These are phyloP conservation scores for Hololepta plana DNA, from an alignment of 2,888 invertebrate genomes.

Conservation along the genomic window DNA sequence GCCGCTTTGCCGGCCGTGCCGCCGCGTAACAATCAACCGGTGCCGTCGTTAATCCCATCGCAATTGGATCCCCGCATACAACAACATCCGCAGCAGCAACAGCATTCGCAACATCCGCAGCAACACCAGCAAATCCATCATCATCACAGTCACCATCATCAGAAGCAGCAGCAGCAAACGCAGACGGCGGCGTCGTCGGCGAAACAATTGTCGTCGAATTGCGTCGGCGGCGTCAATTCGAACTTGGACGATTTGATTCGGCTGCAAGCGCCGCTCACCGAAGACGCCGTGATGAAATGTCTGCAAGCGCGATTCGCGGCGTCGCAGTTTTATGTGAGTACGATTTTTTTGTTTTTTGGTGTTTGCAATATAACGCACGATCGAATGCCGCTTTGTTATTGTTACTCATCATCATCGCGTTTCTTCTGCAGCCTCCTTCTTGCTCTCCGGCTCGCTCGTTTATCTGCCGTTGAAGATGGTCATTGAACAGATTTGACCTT, in stretches of 20 bases:
- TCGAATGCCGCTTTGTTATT: too few relatives aligned
- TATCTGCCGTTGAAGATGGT: constrained; percentile 9
- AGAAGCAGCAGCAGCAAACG: constrained; percentile 14
- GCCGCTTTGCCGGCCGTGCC: constrained; percentile 23
- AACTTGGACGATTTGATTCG: constrained; percentile 84
- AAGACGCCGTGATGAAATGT: constrained; percentile 83
- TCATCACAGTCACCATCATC: constrained; percentile 12
- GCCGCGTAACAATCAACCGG: constrained; percentile 18
- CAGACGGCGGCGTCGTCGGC: constrained; percentile 22
- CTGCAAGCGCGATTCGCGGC: constrained; percentile 78
- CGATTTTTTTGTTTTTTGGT: constrained; percentile 5
- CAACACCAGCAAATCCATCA: constrained; percentile 11
- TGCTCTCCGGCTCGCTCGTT: too few relatives aligned
- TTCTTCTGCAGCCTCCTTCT: too few relatives aligned
- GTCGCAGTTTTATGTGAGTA: constrained; percentile 74
- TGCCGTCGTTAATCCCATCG: constrained; percentile 7
- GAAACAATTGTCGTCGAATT: too few relatives aligned
- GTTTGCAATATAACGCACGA: too few relatives aligned
- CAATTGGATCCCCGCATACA: constrained; percentile 12
- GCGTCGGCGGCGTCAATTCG: too few relatives aligned
- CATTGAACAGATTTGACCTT: constrained; percentile 22
- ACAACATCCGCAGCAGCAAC: constrained; percentile 1
- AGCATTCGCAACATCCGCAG: constrained; percentile 9
- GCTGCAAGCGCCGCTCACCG: constrained; percentile 79
- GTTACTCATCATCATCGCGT: too few relatives aligned